These are phyloP conservation scores for Scrobipalpa atriplicella DNA, from an alignment of 2,888 invertebrate species.

Conservation along the genomic window DNA sequence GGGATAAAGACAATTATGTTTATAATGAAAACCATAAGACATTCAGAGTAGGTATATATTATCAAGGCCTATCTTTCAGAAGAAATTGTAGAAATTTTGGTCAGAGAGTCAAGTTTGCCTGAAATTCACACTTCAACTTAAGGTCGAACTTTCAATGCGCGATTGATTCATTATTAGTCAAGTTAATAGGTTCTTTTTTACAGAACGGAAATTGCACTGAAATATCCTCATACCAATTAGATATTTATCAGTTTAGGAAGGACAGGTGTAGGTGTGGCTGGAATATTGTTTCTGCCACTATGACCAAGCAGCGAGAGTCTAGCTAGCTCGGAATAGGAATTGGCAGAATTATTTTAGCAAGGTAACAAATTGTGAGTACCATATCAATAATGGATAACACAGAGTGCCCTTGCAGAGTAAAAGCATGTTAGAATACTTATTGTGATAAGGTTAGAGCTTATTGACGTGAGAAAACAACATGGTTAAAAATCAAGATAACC, in stretches of 20 bases:
- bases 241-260: background rate
- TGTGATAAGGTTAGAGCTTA: background rate
- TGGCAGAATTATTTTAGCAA: slow-evolving; percentile 69
- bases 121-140: too few species aligned
- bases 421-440: background rate
- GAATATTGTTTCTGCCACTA: slow-evolving; percentile 63
- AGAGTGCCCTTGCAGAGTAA: slow-evolving; percentile 79
- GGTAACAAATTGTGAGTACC: slow-evolving; percentile 80
- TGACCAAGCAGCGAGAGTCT: slow-evolving; percentile 61
- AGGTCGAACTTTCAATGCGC: too few species aligned
- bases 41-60: too few species aligned
- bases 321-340: slow-evolving; percentile 70
- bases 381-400: slow-evolving; percentile 70
- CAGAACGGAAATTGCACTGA: too few species aligned
- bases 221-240: too few species aligned
- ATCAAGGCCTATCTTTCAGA: too few species aligned
- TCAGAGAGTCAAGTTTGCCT: too few species aligned
- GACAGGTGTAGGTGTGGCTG: background rate
- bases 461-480: background rate
- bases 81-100: too few species aligned
- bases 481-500: background rate
- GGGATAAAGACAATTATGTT: too few species aligned
- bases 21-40: too few species aligned
- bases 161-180: too few species aligned
- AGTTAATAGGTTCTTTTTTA: too few species aligned